Percentiles rank a stretch among this genome's conserved stretches.
These are phyloP conservation scores for Hirtodrosophila duncani DNA, from an alignment of 2,888 invertebrate species.

Conservation along the genomic window DNA sequence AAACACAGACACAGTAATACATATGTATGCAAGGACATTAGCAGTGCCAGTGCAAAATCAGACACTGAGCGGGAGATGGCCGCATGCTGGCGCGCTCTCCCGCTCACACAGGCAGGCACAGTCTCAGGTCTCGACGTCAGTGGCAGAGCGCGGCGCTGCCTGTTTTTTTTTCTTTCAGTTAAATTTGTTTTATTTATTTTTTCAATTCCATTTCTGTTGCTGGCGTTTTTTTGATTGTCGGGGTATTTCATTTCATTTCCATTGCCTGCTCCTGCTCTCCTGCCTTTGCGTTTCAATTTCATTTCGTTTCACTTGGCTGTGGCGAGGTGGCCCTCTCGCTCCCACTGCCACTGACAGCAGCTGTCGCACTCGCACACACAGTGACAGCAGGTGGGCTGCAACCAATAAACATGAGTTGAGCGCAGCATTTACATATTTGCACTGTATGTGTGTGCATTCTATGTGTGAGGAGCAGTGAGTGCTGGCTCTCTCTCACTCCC, in stretches of 20 bases:
- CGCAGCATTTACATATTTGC: constrained; percentile 65
- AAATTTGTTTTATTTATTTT: constrained; percentile 70
- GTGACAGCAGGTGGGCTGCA: constrained; percentile 74
- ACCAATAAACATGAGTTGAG: constrained; percentile 75
- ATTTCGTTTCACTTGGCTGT: constrained; percentile 70
- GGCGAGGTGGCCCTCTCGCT: constrained; percentile 14
- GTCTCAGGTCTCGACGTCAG: constrained; percentile 2
- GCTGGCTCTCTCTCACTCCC: constrained; percentile 50
- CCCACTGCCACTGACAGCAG: constrained; percentile 55
- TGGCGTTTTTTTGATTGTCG: constrained; percentile 42
- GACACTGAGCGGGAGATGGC: no score
- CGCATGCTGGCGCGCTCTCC: background rate
- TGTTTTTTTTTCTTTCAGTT: constrained; percentile 28
- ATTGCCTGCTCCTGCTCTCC: constrained; percentile 35
- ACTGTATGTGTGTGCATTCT: constrained; percentile 31
- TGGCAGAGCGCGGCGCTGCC: constrained; percentile 24
- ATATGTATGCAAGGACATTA: constrained; percentile 22
- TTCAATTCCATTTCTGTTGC: constrained; percentile 67
- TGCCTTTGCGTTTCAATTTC: constrained; percentile 72
- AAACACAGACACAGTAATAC: constrained; percentile 48
- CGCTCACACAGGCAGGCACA: constrained; percentile 5
- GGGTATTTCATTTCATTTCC: constrained; percentile 12
- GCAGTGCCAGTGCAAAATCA: no score
- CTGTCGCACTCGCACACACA: constrained; percentile 21
- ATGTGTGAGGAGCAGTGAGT: constrained; percentile 35